Conservation (phyloP, 2,797 vertebrate species). For the Rachycentron canadum region DNA sequence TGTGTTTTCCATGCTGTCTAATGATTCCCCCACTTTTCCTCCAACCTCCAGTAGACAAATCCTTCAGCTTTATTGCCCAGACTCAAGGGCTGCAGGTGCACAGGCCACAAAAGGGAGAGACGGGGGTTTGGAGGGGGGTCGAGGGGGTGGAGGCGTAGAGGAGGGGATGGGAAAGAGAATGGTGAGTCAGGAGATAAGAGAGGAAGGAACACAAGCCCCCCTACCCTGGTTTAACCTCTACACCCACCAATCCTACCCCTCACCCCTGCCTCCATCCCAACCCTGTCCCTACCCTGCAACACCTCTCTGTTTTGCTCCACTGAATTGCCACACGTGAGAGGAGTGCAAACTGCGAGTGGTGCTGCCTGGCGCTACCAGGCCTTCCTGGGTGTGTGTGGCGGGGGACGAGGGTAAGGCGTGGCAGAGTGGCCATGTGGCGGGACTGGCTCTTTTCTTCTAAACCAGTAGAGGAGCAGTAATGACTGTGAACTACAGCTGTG, state of each 20-base stretch:
- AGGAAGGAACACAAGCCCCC: conserved; percentile 73
- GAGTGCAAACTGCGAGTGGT: conserved; percentile 60
- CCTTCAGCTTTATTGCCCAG: conserved; percentile 84
- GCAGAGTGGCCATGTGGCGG: conserved; percentile 75
- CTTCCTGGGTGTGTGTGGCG: conserved; percentile 64
- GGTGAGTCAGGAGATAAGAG: conserved; percentile 79
- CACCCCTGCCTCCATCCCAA: conserved; percentile 40
- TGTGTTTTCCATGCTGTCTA: conserved; percentile 70
- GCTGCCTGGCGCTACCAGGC: conserved; percentile 74
- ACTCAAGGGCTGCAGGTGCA: conserved; percentile 85
- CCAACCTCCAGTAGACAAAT: conserved; percentile 81
- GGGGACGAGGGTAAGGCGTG: conserved; percentile 62
- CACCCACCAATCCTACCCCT: conserved; percentile 67
- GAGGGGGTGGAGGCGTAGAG: conserved; percentile 39
- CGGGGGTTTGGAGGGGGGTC: conserved; percentile 7
- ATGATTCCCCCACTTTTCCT: conserved; percentile 73
- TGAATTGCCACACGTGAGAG: conserved; percentile 77
- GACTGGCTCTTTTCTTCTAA: conserved; percentile 73
- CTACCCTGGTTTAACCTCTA: conserved; percentile 71
- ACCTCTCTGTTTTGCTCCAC: conserved; percentile 61
- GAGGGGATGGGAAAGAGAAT: conserved; percentile 76
- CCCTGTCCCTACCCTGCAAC: conserved; percentile 31
- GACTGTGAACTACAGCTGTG: conserved; percentile 80
- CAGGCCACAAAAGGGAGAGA: conserved; percentile 76
- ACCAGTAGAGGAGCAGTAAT: conserved; percentile 83